These are phyloP conservation scores for Urechis unicinctus DNA, from an alignment of 2,888 invertebrate genomes.

Conservation along the genomic window DNA sequence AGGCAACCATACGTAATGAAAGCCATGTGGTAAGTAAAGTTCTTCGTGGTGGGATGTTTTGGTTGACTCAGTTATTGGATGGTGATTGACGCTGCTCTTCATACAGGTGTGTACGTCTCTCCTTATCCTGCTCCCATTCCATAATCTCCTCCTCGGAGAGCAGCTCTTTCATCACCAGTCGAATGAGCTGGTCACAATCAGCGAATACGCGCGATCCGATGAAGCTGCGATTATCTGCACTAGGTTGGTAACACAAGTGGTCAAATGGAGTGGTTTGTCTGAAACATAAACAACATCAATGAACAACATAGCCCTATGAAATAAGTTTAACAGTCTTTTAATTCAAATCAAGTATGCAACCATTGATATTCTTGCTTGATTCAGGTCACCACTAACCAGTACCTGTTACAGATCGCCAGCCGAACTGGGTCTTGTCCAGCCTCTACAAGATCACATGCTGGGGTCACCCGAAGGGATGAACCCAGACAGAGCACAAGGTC, in stretches of 20 bases:
- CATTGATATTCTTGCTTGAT: too few species aligned
- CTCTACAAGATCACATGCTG: constrained; percentile 36
- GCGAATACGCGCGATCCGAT: constrained; percentile 28
- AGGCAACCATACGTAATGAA: too few species aligned
- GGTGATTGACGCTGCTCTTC: constrained; percentile 12
- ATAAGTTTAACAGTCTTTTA: too few species aligned
- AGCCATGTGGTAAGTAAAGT: too few species aligned
- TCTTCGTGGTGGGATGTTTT: too few species aligned
- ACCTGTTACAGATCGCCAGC: constrained; percentile 39
- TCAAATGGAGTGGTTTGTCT: constrained; percentile 22
- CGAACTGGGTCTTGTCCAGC: constrained; percentile 28
- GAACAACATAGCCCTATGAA: too few species aligned
- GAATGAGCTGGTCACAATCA: constrained; percentile 32
- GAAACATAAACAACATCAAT: neutral
- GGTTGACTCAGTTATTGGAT: too few species aligned
- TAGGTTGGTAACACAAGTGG: constrained; percentile 14
- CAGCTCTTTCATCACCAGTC: constrained; percentile 24
- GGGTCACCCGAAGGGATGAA: constrained; percentile 36
- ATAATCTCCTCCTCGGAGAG: constrained; percentile 19
- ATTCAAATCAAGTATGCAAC: too few species aligned
- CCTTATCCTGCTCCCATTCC: constrained; percentile 25
- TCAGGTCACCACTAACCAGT: neutral
- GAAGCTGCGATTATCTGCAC: constrained; percentile 5
- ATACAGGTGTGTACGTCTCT: constrained; percentile 10
- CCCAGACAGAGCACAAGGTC: constrained; percentile 40